Conservation (phyloP, 1,140 invertebrate genomes). For the Bombus turneri region DNA sequence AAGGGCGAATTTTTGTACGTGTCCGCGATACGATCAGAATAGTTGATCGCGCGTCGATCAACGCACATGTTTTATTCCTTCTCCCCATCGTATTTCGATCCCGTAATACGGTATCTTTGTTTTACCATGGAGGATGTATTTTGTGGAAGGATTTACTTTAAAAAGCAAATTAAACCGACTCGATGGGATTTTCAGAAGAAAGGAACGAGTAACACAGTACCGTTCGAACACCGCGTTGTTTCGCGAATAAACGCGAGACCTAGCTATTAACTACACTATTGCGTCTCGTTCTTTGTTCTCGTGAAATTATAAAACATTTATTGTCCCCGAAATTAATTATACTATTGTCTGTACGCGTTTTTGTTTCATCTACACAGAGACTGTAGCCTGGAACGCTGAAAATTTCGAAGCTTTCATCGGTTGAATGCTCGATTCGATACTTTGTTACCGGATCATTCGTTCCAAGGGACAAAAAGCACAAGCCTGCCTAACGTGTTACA, state of each 20-base stretch:
- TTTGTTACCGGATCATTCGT: background rate
- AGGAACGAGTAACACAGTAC: background rate
- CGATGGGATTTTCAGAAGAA: background rate
- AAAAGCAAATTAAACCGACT: slow-evolving; percentile 17
- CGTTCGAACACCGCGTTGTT: background rate
- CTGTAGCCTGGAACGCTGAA: background rate
- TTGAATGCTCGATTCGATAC: background rate
- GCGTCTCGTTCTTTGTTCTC: background rate
- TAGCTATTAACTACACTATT: background rate
- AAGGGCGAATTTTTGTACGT: background rate
- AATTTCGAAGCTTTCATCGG: background rate
- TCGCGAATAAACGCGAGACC: background rate
- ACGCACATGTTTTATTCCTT: background rate
- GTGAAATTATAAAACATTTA: background rate
- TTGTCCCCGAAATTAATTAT: background rate
- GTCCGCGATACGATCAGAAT: slow-evolving; percentile 9
- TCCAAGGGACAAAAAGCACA: too few relatives aligned
- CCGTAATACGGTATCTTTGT: slow-evolving; percentile 8
- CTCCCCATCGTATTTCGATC: background rate
- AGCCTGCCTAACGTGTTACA: too few relatives aligned
- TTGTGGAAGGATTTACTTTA: background rate
- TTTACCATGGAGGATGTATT: background rate
- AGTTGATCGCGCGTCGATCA: slow-evolving; percentile 10
- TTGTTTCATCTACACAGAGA: background rate
- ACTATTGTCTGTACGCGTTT: background rate